Base-by-base conservation (phyloP, 2,797 vertebrate genomes). In the Dendrocincla tyrannina region DNA sequence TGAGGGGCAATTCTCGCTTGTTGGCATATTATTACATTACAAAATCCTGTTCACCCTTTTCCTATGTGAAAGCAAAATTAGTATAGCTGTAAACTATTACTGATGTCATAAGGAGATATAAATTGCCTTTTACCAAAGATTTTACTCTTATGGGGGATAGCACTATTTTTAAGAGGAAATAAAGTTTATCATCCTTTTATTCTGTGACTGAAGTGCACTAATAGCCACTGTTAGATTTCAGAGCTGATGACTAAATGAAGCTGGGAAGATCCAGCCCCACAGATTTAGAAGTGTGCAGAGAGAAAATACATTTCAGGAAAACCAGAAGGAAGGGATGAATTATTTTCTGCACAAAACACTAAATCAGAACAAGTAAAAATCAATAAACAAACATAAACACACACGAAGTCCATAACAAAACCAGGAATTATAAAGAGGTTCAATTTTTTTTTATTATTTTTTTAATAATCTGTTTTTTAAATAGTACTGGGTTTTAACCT, bases 151-250 rank as follows among this genome's bases (percentile, higher is more conserved):
- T 53, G 28, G 24, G 16, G 13, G 19, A 73, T 75, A 95, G 66
- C 22, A 44, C 25, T 90, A 52, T 89, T 81, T 95, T 96, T 67
- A 96, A 90, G 67, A 74, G 55, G 59, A 92, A 66, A 92, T 92
- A 27, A 89, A 95, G 66, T 84, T 47, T 77, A 37, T 77, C 27
- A 49, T 69, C 12, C 62, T 92, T 77, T 84, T 75, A 25, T 79
- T 86, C 17, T 62, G 30, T 55, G 30, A 5, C 41, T 88, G 64
- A 83, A 82, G 35, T 52, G 30, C 13, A 16, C 9, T 47, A 69
- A 72, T 13, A 84, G 10, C 23, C 17, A 28, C 23, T 44, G 50
- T 47, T 76, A 94, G 50, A 5, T 50, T 62, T 66, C 20, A 33
- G 9, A 13, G 15, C 5, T 73, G 59, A 50, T 82, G n/a, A 32